Evolutionary conservation across 1,140 invertebrate genomes (phyloP).

Genomic region (Zaprionus kolodkinae): DNA sequence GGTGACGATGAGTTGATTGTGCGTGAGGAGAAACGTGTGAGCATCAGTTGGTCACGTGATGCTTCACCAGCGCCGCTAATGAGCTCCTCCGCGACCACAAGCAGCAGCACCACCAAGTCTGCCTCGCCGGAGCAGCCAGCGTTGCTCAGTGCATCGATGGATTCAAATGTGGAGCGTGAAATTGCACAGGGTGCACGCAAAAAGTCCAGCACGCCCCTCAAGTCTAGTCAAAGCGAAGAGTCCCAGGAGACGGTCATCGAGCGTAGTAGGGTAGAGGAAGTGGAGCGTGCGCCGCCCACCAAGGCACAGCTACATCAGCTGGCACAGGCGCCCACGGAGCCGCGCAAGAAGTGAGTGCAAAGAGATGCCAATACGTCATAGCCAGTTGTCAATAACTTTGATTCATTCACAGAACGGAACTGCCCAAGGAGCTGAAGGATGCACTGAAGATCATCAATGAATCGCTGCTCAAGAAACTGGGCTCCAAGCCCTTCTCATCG

Average conservation of each 20-base stretch:
- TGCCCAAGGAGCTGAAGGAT: conserved; percentile 90
- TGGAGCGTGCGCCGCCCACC: conserved; percentile 56
- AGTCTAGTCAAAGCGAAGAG: conserved; percentile 80
- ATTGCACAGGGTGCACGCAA: conserved; percentile 75
- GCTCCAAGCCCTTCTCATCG: conserved; percentile 75
- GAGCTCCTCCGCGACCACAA: conserved; percentile 45
- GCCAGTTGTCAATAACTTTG: neutral
- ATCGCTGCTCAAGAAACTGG: conserved; percentile 87
- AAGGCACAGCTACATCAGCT: conserved; percentile 77
- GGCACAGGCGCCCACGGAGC: conserved; percentile 71
- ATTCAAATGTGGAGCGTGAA: conserved; percentile 61
- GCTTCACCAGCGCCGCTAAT: conserved; percentile 71
- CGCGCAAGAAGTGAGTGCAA: conserved; percentile 67
- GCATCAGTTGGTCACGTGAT: conserved; percentile 80
- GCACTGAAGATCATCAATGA: conserved; percentile 93
- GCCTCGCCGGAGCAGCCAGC: conserved; percentile 52
- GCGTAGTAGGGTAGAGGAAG: neutral
- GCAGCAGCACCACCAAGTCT: conserved; percentile 56
- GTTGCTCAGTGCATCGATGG: conserved; percentile 42
- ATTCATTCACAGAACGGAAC: conserved; percentile 85
- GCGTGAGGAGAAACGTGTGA: conserved; percentile 79
- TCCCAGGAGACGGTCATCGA: conserved; percentile 74
- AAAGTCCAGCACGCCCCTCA: conserved; percentile 73
- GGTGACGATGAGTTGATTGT: conserved; percentile 74
- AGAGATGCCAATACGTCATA: too few relatives aligned